A percentile compares a stretch with the other conserved stretches of the same genome.
These are phyloP conservation scores for Helogale parvula DNA, from an alignment of 2,113 vertebrate species.

Conservation along the genomic window DNA sequence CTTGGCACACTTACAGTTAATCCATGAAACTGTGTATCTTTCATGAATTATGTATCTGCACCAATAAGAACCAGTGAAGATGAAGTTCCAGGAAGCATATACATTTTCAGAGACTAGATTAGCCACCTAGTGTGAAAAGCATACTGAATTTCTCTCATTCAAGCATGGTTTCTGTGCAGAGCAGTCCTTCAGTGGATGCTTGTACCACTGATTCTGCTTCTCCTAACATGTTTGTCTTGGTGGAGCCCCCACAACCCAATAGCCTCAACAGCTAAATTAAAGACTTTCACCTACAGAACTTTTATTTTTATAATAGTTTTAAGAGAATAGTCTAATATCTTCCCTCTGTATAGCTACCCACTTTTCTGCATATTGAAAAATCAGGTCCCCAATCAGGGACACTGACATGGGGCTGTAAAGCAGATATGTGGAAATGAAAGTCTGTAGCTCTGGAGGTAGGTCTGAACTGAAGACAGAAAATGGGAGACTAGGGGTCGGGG, in stretches of 20 bases:
- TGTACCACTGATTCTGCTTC: not conserved
- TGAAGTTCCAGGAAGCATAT: not conserved
- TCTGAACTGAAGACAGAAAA: not conserved
- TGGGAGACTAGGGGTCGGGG: not conserved
- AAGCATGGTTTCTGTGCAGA: not conserved
- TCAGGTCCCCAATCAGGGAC: not conserved
- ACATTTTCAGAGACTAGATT: not conserved
- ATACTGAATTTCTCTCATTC: not conserved
- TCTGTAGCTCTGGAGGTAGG: not conserved
- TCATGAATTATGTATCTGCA: not conserved
- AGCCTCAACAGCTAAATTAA: not conserved
- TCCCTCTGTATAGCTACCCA: not conserved
- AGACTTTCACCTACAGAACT: not conserved
- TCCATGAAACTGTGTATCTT: not conserved
- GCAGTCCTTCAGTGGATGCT: accelerated
- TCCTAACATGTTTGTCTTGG: not conserved
- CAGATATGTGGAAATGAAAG: not conserved
- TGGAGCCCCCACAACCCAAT: not conserved
- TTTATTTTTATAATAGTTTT: not conserved
- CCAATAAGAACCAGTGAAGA: not conserved
- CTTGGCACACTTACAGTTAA: not conserved
- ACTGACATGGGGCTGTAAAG: not conserved
- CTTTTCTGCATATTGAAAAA: not conserved
- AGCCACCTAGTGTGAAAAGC: not conserved
- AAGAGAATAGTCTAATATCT: not conserved